Conservation (phyloP, 2,113 vertebrate species). For the Myxocyprinus asiaticus region DNA sequence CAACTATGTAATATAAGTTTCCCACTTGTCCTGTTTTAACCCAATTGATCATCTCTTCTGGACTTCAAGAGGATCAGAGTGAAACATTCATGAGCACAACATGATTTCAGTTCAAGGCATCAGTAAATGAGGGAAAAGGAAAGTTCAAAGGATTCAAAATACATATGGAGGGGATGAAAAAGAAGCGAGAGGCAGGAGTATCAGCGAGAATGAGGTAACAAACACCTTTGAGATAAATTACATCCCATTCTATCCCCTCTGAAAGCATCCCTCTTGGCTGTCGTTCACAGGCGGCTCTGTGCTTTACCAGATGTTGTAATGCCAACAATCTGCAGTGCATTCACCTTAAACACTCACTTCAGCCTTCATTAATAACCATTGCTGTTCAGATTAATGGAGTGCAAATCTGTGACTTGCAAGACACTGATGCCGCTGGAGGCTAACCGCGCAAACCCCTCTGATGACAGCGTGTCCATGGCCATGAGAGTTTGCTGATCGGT, state of each 20-base stretch:
- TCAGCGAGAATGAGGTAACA: neutral
- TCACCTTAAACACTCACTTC: neutral
- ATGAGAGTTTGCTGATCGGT: slow-evolving; percentile 80
- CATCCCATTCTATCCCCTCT: neutral
- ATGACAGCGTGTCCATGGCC: slow-evolving; percentile 90
- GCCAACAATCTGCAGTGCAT: no score
- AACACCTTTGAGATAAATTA: neutral
- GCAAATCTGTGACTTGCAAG: slow-evolving; percentile 91
- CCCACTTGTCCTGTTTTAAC: slow-evolving; percentile 20
- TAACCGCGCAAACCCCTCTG: slow-evolving; percentile 88
- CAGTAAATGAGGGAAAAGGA: neutral
- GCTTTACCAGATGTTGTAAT: neutral
- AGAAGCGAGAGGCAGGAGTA: neutral
- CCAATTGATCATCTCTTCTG: neutral
- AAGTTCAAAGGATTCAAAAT: neutral
- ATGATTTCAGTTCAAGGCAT: slow-evolving; percentile 1
- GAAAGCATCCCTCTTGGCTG: neutral
- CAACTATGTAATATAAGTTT: slow-evolving; percentile 45
- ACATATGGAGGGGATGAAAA: slow-evolving; percentile 3
- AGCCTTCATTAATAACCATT: slow-evolving; percentile 82
- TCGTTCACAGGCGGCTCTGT: neutral
- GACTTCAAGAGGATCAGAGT: neutral
- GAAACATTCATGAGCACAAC: neutral
- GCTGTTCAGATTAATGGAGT: slow-evolving; percentile 90
- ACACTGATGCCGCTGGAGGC: slow-evolving; percentile 90